Base-by-base conservation (phyloP, 2,888 invertebrate species). In the Tromatobia lineatoria region DNA sequence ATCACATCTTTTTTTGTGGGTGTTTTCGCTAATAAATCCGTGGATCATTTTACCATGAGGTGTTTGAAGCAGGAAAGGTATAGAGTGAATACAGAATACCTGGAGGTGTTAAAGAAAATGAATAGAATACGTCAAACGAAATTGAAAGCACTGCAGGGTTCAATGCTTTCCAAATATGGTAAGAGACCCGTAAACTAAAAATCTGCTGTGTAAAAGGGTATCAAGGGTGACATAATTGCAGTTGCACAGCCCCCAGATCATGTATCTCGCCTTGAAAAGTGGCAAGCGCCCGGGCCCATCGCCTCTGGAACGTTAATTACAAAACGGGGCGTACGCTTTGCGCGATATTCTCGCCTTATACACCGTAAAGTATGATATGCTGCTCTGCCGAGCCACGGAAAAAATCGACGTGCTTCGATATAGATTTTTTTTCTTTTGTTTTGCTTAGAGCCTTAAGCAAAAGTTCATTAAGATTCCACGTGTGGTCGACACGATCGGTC, bases 381-480 rank as follows among this genome's bases (percentile, higher is more conserved):
- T 45, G 61, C 29, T n/a, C 20, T 23, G 78, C 20, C 59, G 23
- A 15, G 67, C 3, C 38, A 18, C 15, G 69, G 61, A 47, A 74
- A 45, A 57, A 73, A 67, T 50, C 38, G 42, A 67, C 34, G 59
- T 1, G 71, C 8, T 11, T 11, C 61, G 38, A 77, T 86, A 89
- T 91, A 89, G 88, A 84, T 85, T 90, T 90, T 90, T 90, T 90
- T 91, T 29, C 38, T 38, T 38, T 38, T 38, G 10, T 59, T 59
- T 59, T 29, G 8, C 15, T 89, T 87, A 85, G 54, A 67, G 38
- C 29, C 66, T 73, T 77, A 85, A 85, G 86, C 78, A 88, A 90
- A 90, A 90, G 90, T 83, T 91, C 90, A 89, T 91, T 90, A 91
- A 90, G 88, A 91, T 88, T 86, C 88, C 87, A 64, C 74, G 80